Evolutionary conservation across 2,888 invertebrate species (phyloP).

Genomic region (Aphidoletes aphidimyza): DNA sequence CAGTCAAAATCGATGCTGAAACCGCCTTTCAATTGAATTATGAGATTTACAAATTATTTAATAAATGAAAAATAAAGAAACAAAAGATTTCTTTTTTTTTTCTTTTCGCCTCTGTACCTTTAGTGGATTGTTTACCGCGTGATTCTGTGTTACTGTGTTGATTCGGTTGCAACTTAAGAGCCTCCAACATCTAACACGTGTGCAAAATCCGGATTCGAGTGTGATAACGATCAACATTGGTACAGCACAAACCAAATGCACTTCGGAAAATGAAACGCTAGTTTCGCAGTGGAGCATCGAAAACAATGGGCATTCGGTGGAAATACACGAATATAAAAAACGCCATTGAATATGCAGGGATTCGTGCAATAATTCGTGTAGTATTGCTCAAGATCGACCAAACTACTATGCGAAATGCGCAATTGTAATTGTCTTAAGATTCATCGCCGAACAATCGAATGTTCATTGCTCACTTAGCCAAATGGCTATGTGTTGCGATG

Average conservation of each 20-base stretch:
- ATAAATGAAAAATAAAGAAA: neutral
- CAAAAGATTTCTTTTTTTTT: neutral
- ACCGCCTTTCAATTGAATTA: conserved; percentile 40
- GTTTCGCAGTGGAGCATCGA: neutral
- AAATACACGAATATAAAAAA: no score
- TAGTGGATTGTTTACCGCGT: no score
- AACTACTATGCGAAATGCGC: no score
- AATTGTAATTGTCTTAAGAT: no score
- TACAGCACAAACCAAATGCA: neutral
- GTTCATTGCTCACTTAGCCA: no score
- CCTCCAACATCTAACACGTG: conserved; percentile 42
- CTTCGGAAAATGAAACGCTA: neutral
- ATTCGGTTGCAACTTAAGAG: neutral
- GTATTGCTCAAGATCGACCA: no score
- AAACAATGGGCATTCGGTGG: neutral
- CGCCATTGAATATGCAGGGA: no score
- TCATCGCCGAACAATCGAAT: no score
- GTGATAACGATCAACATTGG: neutral
- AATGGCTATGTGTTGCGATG: no score
- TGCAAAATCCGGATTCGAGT: neutral
- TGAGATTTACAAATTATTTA: conserved; percentile 44
- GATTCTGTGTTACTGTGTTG: no score
- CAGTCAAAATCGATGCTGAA: no score
- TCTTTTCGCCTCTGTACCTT: neutral
- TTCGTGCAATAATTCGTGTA: no score